A percentile compares a stretch with the other conserved stretches of the same genome.
Evolutionary conservation across 2,888 invertebrate genomes (phyloP).

Genomic region (Drosophila nr. medialis): DNA sequence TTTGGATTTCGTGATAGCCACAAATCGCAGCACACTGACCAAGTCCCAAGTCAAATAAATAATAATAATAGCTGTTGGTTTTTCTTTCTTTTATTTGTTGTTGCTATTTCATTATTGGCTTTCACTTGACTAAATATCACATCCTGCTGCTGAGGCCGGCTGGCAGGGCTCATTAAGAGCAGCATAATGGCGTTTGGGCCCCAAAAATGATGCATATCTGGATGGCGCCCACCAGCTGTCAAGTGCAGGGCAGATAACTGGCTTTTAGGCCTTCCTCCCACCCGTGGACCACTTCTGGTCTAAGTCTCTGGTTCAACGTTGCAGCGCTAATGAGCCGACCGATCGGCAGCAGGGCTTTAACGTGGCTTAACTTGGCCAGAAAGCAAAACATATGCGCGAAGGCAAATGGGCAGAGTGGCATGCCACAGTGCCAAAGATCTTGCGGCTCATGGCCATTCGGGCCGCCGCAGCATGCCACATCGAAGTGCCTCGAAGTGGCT

Average conservation of each 20-base stretch:
- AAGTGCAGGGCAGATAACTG: slow-evolving; percentile 40
- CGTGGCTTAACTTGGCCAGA: neutral
- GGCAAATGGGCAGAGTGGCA: slow-evolving; percentile 51
- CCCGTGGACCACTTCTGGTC: slow-evolving; percentile 34
- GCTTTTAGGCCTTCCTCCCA: slow-evolving; percentile 44
- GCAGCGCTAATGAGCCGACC: slow-evolving; percentile 45
- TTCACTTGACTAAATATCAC: slow-evolving; percentile 37
- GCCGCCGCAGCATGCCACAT: slow-evolving; percentile 35
- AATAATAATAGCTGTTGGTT: slow-evolving; percentile 17
- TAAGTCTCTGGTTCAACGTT: slow-evolving; percentile 32
- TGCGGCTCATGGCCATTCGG: slow-evolving; percentile 48
- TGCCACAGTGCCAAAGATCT: slow-evolving; percentile 50
- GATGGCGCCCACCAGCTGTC: slow-evolving; percentile 53
- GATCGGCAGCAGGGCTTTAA: slow-evolving; percentile 2
- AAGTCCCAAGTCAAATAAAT: slow-evolving; percentile 52
- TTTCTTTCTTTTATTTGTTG: neutral
- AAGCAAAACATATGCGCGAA: slow-evolving; percentile 25
- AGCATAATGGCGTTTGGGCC: slow-evolving; percentile 17
- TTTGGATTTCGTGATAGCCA: slow-evolving; percentile 57
- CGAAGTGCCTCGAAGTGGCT: slow-evolving; percentile 6
- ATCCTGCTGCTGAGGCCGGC: slow-evolving; percentile 8
- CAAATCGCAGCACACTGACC: slow-evolving; percentile 57
- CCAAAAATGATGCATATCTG: slow-evolving; percentile 47
- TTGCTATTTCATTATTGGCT: slow-evolving; percentile 29
- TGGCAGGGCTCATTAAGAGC: slow-evolving; percentile 47